phyloP scores from a whole-genome alignment of 2,888 invertebrate species.

The Drosophila infuscata region DNA sequence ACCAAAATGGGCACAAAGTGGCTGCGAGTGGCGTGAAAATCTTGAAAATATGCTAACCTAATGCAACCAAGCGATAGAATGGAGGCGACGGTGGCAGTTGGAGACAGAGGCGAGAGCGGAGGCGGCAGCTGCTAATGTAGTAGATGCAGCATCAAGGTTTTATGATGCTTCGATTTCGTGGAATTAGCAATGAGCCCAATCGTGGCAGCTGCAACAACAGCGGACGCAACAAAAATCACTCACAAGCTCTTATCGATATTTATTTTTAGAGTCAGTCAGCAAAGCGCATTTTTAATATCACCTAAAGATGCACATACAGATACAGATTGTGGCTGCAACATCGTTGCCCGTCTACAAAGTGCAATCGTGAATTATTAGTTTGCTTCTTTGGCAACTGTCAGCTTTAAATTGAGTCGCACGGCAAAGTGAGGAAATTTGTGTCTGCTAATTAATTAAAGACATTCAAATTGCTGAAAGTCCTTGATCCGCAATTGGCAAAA shows the following conservation, averaged over 20 bases:
- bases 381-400: conserved; percentile 33
- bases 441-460: conserved; percentile 60
- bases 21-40: conserved; percentile 62
- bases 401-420: conserved; percentile 45
- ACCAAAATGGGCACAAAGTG: conserved; percentile 52
- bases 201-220: conserved; percentile 18
- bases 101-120: background rate
- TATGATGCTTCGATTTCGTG: conserved; percentile 82
- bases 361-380: conserved; percentile 9
- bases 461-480: conserved; percentile 43
- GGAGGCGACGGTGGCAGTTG: background rate
- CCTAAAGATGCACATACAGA: conserved; percentile 13
- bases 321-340: conserved; percentile 6
- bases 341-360: conserved; percentile 28
- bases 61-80: conserved; percentile 47
- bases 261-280: conserved; percentile 47
- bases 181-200: conserved; percentile 77
- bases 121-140: conserved; percentile 20
- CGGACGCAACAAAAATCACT: conserved; percentile 20
- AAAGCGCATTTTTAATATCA: conserved; percentile 61
- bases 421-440: conserved; percentile 43
- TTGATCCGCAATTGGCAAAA: conserved; percentile 54
- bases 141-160: conserved; percentile 69
- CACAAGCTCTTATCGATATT: conserved; percentile 46
- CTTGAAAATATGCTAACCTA: conserved; percentile 71